Evolutionary conservation across 2,797 vertebrate genomes (phyloP).

Genomic region (Cuniculus paca): DNA sequence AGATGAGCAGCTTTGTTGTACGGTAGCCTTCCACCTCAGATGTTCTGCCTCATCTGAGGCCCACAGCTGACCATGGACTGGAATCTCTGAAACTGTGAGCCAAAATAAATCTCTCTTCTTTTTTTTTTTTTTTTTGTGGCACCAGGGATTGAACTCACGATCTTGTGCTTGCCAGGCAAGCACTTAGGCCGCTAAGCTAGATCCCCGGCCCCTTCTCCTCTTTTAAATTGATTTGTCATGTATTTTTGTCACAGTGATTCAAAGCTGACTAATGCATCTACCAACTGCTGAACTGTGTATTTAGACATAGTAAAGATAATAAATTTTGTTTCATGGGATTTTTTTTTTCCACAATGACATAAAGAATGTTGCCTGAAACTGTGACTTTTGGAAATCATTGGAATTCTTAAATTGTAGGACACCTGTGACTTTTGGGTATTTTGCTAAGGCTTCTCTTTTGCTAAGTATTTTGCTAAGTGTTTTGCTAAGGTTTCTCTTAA

Average conservation of each 20-base stretch:
- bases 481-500: neutral
- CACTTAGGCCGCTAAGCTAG: too few species aligned
- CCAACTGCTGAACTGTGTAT: neutral
- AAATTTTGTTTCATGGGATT: neutral
- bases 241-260: neutral
- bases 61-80: neutral
- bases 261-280: neutral
- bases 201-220: too few species aligned
- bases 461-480: neutral
- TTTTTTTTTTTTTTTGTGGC: too few species aligned
- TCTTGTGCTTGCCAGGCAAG: too few species aligned
- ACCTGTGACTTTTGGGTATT: neutral
- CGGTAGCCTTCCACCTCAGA: neutral
- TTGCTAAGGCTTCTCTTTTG: too few species aligned
- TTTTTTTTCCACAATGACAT: neutral
- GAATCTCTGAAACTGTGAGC: neutral
- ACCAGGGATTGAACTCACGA: too few species aligned
- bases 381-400: neutral
- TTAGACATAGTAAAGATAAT: neutral
- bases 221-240: neutral
- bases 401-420: neutral
- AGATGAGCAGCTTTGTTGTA: neutral
- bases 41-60: neutral
- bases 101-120: neutral
- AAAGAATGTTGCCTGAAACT: neutral